phyloP scores from a whole-genome alignment of 2,888 invertebrate species.

The Gymnoscelis rufifasciata region DNA sequence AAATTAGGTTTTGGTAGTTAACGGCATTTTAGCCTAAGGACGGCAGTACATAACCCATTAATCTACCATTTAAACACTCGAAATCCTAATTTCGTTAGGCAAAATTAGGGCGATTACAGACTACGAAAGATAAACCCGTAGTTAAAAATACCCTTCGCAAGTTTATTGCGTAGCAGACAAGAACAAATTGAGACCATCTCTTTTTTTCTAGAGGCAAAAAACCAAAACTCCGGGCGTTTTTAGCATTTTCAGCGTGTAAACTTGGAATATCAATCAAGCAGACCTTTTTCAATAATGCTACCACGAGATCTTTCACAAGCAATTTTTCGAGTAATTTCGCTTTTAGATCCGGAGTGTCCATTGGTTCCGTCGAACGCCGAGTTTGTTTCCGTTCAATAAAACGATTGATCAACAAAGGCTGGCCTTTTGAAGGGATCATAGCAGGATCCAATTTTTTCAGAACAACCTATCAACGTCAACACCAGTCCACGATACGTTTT shows the following conservation, averaged over 20 bases:
- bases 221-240: conserved; percentile 62
- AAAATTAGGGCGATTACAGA: conserved; percentile 64
- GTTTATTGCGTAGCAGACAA: conserved; percentile 74
- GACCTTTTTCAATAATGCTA: conserved; percentile 74
- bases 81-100: conserved; percentile 52
- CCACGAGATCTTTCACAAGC: conserved; percentile 56
- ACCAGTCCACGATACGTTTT: conserved; percentile 11
- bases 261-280: conserved; percentile 74
- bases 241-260: conserved; percentile 73
- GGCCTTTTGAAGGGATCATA: conserved; percentile 26
- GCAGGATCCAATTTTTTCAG: conserved; percentile 16
- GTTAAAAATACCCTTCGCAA: conserved; percentile 68
- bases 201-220: conserved; percentile 69
- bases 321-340: conserved; percentile 71
- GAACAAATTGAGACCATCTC: conserved; percentile 77
- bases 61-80: conserved; percentile 46
- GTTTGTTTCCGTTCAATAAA: conserved; percentile 31
- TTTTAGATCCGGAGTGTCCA: conserved; percentile 52
- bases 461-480: conserved; percentile 20
- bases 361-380: conserved; percentile 31
- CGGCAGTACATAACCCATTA: conserved; percentile 48
- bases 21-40: no score
- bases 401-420: conserved; percentile 43
- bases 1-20: no score
- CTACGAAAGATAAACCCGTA: conserved; percentile 66